Percentiles rank a stretch among this genome's conserved stretches.
Evolutionary conservation across 2,113 vertebrate species (phyloP).

Genomic region (Progne subis): DNA sequence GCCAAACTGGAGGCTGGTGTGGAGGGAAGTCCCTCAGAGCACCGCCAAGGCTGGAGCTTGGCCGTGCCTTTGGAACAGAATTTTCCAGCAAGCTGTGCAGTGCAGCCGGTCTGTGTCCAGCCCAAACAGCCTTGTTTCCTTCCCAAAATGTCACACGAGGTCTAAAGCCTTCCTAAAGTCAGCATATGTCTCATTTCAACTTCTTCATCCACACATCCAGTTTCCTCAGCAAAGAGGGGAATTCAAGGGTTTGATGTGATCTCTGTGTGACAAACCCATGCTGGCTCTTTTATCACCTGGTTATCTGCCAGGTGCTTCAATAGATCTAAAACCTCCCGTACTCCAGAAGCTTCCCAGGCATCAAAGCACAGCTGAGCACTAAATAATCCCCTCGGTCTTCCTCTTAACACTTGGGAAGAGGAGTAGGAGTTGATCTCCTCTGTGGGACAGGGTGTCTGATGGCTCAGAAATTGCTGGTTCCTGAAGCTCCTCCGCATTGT

Average conservation of each 20-base stretch:
- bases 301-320: neutral
- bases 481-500: neutral
- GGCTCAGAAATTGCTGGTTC: neutral
- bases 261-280: neutral
- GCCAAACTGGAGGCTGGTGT: accelerated
- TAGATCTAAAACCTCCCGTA: neutral
- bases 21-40: neutral
- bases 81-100: accelerated
- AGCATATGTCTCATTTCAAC: neutral
- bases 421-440: neutral
- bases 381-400: neutral
- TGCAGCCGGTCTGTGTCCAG: neutral
- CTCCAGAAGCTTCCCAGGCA: neutral
- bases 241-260: neutral
- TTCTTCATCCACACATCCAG: neutral
- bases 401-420: neutral
- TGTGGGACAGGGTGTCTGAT: accelerated
- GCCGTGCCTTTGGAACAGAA: accelerated
- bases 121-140: neutral
- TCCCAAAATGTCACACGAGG: neutral
- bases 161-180: neutral
- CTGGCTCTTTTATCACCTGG: neutral
- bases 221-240: neutral
- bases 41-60: neutral
- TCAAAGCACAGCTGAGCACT: neutral